Evolutionary conservation across 2,113 vertebrate species (phyloP).

Genomic region (Neolamprologus longior): DNA sequence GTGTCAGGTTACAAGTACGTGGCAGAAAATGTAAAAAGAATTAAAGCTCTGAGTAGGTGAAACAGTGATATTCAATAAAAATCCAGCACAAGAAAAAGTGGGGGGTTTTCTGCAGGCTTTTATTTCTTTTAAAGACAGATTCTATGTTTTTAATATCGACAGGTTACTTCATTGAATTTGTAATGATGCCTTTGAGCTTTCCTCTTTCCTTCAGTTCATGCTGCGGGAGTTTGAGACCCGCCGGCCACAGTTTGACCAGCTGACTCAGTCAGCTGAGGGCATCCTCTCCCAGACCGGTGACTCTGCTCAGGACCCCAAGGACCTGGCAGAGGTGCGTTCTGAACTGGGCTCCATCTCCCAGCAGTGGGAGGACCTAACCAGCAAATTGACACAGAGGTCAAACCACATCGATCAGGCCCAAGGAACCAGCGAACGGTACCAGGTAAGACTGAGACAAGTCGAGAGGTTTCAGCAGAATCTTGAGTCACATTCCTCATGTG

Average conservation of each 20-base stretch:
- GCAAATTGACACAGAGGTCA: constrained; percentile 80
- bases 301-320: constrained; percentile 73
- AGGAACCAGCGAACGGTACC: constrained; percentile 86
- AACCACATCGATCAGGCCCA: constrained; percentile 87
- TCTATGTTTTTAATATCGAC: accelerated
- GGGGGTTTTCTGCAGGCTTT: not conserved
- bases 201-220: constrained; percentile 81
- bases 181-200: not conserved
- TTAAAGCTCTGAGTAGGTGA: not conserved
- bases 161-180: accelerated
- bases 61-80: accelerated
- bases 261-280: constrained; percentile 86
- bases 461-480: not conserved
- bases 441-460: constrained; percentile 18
- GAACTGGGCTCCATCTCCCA: constrained; percentile 82
- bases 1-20: not conserved
- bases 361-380: constrained; percentile 85
- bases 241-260: constrained; percentile 85
- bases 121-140: not conserved
- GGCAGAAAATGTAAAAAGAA: not conserved
- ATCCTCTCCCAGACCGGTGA: constrained; percentile 75
- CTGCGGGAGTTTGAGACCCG: constrained; percentile 96
- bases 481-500: not conserved
- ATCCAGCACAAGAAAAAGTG: not conserved
- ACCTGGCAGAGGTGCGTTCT: constrained; percentile 74